Percentiles rank a stretch among this genome's conserved stretches.
Conservation (phyloP, 2,888 invertebrate species). For the Colostygia pectinataria region DNA sequence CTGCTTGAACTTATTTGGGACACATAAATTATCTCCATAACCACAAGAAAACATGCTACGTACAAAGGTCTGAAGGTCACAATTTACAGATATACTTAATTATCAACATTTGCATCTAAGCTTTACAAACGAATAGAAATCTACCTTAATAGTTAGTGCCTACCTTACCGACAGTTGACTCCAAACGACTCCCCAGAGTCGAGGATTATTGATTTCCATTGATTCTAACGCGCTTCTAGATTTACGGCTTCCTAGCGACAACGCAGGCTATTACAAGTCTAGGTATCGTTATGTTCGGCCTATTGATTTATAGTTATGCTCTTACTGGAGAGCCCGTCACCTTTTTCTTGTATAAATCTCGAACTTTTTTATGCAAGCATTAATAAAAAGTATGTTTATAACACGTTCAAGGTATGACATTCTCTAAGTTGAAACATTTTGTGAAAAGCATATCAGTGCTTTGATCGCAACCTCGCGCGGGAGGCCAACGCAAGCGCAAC, state of each 20-base stretch:
- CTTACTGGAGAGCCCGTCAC: constrained; percentile 2
- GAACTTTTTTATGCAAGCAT: neutral
- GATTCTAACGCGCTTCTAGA: constrained; percentile 75
- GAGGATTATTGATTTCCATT: constrained; percentile 72
- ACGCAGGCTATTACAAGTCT: constrained; percentile 41
- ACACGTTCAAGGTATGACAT: constrained; percentile 7
- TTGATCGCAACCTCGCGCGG: constrained; percentile 54
- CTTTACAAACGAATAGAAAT: constrained; percentile 21
- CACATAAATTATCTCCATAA: neutral
- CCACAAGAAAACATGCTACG: neutral
- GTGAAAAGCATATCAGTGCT: constrained; percentile 57
- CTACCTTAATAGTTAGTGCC: constrained; percentile 40
- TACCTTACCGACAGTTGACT: constrained; percentile 43
- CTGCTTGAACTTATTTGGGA: too few relatives aligned
- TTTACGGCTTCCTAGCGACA: constrained; percentile 61
- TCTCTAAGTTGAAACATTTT: constrained; percentile 14
- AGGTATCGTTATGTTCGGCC: constrained; percentile 18
- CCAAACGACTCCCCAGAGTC: constrained; percentile 68
- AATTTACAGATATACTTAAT: constrained; percentile 10
- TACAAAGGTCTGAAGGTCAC: constrained; percentile 12
- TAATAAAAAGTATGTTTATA: constrained; percentile 1
- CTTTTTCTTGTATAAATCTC: constrained; percentile 10
- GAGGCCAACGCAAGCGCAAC: constrained; percentile 53
- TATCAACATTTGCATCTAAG: constrained; percentile 29
- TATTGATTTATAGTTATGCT: constrained; percentile 24